phyloP scores from a whole-genome alignment of 2,888 invertebrate genomes.

The Himalopsyche anomala region DNA sequence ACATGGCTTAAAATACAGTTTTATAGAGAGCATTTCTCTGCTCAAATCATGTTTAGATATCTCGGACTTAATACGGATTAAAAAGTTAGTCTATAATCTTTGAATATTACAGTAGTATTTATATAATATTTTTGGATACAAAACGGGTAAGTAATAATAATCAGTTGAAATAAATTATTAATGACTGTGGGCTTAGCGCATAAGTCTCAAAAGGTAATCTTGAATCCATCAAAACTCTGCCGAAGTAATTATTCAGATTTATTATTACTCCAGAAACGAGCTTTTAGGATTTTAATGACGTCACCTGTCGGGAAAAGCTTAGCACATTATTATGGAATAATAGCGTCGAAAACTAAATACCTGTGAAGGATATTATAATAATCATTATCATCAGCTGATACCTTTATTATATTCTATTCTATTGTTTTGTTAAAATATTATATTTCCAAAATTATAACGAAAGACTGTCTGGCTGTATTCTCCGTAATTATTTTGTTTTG shows the following conservation, averaged over 20 bases:
- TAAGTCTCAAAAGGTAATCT: conserved; percentile 34
- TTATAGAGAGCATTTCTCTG: not conserved
- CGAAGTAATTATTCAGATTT: conserved; percentile 31
- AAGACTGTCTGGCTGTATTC: too few relatives aligned
- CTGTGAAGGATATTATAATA: conserved; percentile 1
- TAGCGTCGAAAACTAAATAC: not conserved
- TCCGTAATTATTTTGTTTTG: too few relatives aligned
- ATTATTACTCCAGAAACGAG: conserved; percentile 26
- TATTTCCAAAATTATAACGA: too few relatives aligned
- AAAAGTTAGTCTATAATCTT: not conserved
- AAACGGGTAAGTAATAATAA: not conserved
- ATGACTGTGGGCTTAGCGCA: conserved; percentile 1
- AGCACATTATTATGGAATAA: conserved; percentile 26
- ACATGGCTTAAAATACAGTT: too few relatives aligned
- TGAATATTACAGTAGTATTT: conserved; percentile 6
- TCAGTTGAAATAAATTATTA: conserved; percentile 26
- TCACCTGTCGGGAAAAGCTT: conserved; percentile 27
- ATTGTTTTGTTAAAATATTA: too few relatives aligned
- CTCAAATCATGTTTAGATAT: not conserved
- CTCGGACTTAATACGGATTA: not conserved
- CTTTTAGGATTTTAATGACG: conserved; percentile 34
- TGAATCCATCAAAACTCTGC: conserved; percentile 26
- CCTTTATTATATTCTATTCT: too few relatives aligned
- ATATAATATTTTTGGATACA: not conserved
- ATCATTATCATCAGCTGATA: conserved; percentile 4